phyloP scores from a whole-genome alignment of 2,113 vertebrate species.

The Cariama cristata region DNA sequence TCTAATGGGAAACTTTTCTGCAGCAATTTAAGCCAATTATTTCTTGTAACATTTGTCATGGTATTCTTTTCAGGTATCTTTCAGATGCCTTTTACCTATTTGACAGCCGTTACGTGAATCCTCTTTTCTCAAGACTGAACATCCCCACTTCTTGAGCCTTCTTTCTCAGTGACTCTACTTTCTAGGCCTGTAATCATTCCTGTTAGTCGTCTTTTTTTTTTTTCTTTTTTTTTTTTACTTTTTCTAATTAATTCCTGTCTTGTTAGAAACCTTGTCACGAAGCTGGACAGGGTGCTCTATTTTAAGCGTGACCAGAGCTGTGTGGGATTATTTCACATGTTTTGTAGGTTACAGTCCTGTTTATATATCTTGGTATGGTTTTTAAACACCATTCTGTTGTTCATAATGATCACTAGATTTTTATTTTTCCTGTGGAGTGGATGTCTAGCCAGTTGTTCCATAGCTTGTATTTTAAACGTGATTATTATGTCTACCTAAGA shows the following conservation, averaged over 20 bases:
- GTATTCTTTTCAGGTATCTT: not conserved
- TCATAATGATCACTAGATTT: not conserved
- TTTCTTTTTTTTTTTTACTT: not conserved
- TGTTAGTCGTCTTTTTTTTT: not conserved
- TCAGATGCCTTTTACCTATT: not conserved
- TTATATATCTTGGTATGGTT: not conserved
- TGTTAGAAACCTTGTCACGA: not conserved
- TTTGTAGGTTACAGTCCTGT: not conserved
- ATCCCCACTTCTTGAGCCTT: not conserved
- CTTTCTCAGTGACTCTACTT: not conserved
- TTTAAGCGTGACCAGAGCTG: not conserved
- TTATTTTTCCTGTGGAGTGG: not conserved
- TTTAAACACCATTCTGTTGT: fast-evolving
- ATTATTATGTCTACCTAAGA: not conserved
- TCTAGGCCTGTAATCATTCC: not conserved
- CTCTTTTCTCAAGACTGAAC: not conserved
- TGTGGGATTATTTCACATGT: not conserved
- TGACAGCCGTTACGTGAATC: not conserved
- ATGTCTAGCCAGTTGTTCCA: not conserved
- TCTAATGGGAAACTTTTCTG: not conserved
- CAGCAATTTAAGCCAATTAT: not conserved
- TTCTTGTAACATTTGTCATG: not conserved
- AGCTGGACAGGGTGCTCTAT: not conserved
- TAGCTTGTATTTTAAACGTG: not conserved
- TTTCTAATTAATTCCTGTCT: not conserved